A percentile compares a stretch with the other conserved stretches of the same genome.
Conservation (phyloP, 2,888 invertebrate genomes). For the Mythimna ferrago region DNA sequence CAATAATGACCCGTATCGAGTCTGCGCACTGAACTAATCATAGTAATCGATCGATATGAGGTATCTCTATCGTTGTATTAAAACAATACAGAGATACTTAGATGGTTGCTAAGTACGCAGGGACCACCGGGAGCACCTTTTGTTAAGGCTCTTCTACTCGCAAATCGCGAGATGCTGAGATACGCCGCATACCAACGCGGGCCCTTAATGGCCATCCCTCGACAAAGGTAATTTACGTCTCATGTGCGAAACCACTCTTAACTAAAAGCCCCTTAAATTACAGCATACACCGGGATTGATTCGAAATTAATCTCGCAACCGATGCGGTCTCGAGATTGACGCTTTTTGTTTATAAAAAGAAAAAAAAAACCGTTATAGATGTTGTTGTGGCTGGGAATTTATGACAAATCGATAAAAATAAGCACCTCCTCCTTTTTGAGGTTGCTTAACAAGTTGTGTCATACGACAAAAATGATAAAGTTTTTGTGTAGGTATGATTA, state of each 20-base stretch:
- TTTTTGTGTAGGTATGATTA: conserved; percentile 12
- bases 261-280: conserved; percentile 89
- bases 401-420: conserved; percentile 63
- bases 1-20: conserved; percentile 34
- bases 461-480: conserved; percentile 13
- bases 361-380: conserved; percentile 61
- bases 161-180: conserved; percentile 88
- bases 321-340: conserved; percentile 75
- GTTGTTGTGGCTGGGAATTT: conserved; percentile 51
- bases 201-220: conserved; percentile 86
- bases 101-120: conserved; percentile 76
- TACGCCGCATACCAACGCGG: conserved; percentile 86
- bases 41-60: conserved; percentile 54
- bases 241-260: conserved; percentile 89
- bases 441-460: conserved; percentile 36
- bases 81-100: conserved; percentile 78
- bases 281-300: conserved; percentile 86
- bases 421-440: conserved; percentile 46
- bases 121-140: conserved; percentile 88
- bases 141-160: conserved; percentile 84
- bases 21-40: conserved; percentile 39
- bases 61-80: conserved; percentile 65
- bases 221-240: conserved; percentile 88
- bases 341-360: conserved; percentile 63
- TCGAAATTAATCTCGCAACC: conserved; percentile 85